These are phyloP conservation scores for Campoplex nolae DNA, from an alignment of 2,888 invertebrate species.

Conservation along the genomic window DNA sequence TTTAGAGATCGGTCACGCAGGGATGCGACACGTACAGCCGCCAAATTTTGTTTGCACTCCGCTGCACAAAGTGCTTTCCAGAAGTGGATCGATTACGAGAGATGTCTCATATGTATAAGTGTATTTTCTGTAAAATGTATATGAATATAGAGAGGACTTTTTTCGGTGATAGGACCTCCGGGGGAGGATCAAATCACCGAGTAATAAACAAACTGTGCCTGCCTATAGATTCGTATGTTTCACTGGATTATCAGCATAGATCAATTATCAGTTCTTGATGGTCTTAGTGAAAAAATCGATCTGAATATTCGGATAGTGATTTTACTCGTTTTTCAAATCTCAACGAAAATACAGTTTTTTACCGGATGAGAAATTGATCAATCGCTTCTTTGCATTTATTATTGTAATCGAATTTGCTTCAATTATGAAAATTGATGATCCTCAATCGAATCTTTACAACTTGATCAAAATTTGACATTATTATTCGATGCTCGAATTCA, in stretches of 20 bases:
- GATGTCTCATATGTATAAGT: slow-evolving; percentile 23
- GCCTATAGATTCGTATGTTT: slow-evolving; percentile 14
- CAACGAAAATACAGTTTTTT: neutral
- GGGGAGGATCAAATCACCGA: slow-evolving; percentile 55
- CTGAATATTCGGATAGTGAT: neutral
- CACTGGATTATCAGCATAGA: neutral
- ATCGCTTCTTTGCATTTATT: neutral
- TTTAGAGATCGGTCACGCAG: slow-evolving; percentile 46
- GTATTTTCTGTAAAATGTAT: slow-evolving; percentile 15
- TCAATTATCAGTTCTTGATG: neutral
- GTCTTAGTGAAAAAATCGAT: neutral
- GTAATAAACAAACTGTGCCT: slow-evolving; percentile 18
- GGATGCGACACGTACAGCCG: slow-evolving; percentile 63
- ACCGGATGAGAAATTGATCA: neutral
- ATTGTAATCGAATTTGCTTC: neutral
- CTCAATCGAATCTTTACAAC: neutral
- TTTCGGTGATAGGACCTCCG: slow-evolving; percentile 15
- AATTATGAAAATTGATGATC: neutral
- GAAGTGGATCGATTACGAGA: slow-evolving; percentile 64
- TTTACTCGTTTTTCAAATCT: neutral
- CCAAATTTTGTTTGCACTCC: slow-evolving; percentile 58
- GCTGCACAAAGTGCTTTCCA: slow-evolving; percentile 51
- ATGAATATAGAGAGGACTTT: slow-evolving; percentile 37
- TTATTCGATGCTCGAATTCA: neutral
- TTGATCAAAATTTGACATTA: neutral